A percentile compares a stretch with the other conserved stretches of the same genome.
Conservation (phyloP, 2,888 invertebrate species). For the Chrysolina oricalcia region DNA sequence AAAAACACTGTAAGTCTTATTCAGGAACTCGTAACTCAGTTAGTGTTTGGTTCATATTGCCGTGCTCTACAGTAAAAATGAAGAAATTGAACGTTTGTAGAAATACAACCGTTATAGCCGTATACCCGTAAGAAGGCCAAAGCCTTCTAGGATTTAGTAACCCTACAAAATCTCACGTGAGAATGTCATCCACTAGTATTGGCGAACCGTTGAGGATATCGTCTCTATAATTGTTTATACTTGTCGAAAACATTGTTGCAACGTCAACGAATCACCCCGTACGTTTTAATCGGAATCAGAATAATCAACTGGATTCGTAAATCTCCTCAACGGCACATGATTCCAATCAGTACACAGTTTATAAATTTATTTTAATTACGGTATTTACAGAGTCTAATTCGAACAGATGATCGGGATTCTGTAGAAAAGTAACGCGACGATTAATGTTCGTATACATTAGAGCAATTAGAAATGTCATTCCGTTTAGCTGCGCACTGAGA, state of each 20-base stretch:
- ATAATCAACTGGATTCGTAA: slow-evolving; percentile 18
- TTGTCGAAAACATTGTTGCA: not conserved
- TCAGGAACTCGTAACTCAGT: no score
- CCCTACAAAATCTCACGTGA: no score
- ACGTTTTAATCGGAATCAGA: not conserved
- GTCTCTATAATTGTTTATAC: no score
- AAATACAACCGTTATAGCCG: no score
- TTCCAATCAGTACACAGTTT: slow-evolving; percentile 20
- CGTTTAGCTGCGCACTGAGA: slow-evolving; percentile 20
- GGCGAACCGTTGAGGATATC: no score
- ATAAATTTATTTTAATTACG: slow-evolving; percentile 33
- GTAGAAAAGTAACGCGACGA: slow-evolving; percentile 16
- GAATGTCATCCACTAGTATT: no score
- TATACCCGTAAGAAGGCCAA: no score
- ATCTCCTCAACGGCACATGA: slow-evolving; percentile 20
- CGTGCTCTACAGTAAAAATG: no score
- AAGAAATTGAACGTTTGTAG: no score
- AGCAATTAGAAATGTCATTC: slow-evolving; percentile 17
- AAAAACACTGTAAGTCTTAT: no score
- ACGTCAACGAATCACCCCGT: not conserved
- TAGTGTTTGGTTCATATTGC: no score
- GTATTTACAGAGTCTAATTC: slow-evolving; percentile 22
- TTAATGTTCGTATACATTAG: slow-evolving; percentile 5
- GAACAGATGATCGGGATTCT: slow-evolving; percentile 23
- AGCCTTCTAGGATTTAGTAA: no score